These are phyloP conservation scores for Natrix natrix DNA, from an alignment of 2,797 vertebrate genomes.

Conservation along the genomic window DNA sequence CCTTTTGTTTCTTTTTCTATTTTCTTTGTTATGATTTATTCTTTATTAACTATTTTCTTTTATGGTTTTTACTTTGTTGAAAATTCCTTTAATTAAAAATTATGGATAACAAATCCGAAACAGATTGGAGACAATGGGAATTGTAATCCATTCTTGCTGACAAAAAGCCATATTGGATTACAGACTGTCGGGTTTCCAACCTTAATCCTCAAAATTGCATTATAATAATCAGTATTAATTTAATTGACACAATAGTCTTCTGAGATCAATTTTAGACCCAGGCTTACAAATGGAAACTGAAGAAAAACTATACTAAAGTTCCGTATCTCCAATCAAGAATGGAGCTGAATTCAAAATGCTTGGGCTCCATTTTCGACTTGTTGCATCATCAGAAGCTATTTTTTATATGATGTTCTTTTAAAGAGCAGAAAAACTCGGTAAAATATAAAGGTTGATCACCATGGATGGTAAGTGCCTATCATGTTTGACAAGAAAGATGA, in stretches of 20 bases:
- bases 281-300: neutral
- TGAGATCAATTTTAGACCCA: neutral
- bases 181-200: neutral
- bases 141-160: neutral
- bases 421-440: neutral
- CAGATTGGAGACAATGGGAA: neutral
- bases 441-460: neutral
- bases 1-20: neutral
- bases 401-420: neutral
- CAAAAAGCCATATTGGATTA: neutral
- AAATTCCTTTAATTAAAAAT: neutral
- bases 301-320: neutral
- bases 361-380: neutral
- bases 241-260: neutral
- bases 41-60: neutral
- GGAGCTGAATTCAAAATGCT: neutral
- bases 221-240: neutral
- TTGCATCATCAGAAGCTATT: neutral
- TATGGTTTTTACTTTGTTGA: neutral
- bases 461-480: neutral
- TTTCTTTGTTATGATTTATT: neutral
- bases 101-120: neutral
- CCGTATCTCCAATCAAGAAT: neutral
- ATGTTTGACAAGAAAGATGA: neutral
- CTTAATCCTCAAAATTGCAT: neutral